These are phyloP conservation scores for Serripes groenlandicus DNA, from an alignment of 2,888 invertebrate species.

Conservation along the genomic window DNA sequence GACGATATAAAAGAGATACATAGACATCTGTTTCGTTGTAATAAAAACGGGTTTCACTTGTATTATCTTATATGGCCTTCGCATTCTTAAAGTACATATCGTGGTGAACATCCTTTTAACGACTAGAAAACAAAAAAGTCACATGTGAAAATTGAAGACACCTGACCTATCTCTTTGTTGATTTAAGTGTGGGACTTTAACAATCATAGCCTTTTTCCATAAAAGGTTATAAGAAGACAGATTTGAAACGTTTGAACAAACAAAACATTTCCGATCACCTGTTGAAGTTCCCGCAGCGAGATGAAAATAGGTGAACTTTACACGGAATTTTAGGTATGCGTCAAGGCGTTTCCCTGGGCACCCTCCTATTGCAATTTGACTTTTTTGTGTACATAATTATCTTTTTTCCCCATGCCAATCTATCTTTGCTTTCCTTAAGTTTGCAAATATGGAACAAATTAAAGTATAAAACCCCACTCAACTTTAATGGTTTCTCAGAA, in stretches of 20 bases:
- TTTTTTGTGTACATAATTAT: neutral
- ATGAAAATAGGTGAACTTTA: neutral
- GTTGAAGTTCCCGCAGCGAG: slow-evolving; percentile 33
- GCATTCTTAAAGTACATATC: too few relatives aligned
- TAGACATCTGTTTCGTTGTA: too few relatives aligned
- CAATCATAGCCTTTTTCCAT: neutral
- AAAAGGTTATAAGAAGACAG: neutral
- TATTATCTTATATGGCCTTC: too few relatives aligned
- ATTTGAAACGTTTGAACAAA: neutral
- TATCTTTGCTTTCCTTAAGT: too few relatives aligned
- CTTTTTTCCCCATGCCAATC: neutral
- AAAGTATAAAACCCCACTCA: too few relatives aligned
- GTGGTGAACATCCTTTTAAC: too few relatives aligned
- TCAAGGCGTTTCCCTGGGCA: neutral
- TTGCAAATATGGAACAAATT: too few relatives aligned
- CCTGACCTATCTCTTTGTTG: neutral
- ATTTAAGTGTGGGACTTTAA: neutral
- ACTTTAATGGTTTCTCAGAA: too few relatives aligned
- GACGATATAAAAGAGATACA: too few relatives aligned
- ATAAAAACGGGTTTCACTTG: too few relatives aligned
- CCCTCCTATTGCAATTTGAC: neutral
- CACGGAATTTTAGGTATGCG: slow-evolving; percentile 33
- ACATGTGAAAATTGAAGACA: neutral
- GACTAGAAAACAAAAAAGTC: too few relatives aligned
- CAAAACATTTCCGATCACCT: slow-evolving; percentile 23